These are phyloP conservation scores for Okapia johnstoni DNA, from an alignment of 2,113 vertebrate species.

Conservation along the genomic window DNA sequence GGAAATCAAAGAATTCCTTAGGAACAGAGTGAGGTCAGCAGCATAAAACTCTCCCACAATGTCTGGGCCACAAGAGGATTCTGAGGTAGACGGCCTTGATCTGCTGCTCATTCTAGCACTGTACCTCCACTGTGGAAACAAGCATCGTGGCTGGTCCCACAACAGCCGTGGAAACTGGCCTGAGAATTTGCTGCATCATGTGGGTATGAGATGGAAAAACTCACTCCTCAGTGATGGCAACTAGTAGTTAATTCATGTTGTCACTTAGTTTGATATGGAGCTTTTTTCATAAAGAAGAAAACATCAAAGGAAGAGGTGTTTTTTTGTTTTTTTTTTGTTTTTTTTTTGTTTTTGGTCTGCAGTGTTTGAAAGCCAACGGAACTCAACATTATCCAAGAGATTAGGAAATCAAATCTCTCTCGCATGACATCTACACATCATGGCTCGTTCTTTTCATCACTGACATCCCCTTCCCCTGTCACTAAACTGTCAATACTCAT, in stretches of 20 bases:
- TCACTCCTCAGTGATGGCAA: background rate
- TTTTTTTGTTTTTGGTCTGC: background rate
- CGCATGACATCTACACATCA: background rate
- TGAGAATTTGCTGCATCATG: background rate
- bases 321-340: background rate
- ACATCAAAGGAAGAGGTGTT: background rate
- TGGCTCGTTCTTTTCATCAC: background rate
- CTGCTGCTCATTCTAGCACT: no score
- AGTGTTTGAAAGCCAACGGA: background rate
- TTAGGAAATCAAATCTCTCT: background rate
- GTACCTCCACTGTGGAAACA: background rate
- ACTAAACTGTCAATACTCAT: background rate
- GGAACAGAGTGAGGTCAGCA: background rate
- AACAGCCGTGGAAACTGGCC: background rate
- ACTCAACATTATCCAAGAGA: background rate
- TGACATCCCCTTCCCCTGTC: background rate
- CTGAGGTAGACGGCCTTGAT: background rate
- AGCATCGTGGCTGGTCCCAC: background rate
- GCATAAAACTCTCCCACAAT: background rate
- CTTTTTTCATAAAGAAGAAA: background rate
- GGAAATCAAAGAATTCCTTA: background rate
- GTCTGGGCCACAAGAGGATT: background rate
- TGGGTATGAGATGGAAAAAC: background rate
- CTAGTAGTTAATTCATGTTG: background rate
- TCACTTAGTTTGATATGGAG: background rate